A percentile compares a stretch with the other conserved stretches of the same genome.
These are phyloP conservation scores for Saturnia pavonia DNA, from an alignment of 2,888 invertebrate genomes.

Conservation along the genomic window DNA sequence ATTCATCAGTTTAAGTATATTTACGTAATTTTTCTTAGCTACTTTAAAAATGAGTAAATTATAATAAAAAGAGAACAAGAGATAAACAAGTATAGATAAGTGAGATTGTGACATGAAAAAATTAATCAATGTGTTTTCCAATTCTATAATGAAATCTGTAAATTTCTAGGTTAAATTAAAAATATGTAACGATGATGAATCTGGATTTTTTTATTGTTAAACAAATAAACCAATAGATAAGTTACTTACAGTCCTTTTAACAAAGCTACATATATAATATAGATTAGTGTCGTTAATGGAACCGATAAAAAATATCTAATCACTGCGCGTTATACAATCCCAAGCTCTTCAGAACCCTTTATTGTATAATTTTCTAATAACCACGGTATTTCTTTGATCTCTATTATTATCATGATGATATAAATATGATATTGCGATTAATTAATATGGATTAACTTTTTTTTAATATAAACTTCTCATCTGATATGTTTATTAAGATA, in stretches of 20 bases:
- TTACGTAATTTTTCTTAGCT: too few species aligned
- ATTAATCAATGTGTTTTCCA: background rate
- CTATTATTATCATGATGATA: background rate
- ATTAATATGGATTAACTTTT: background rate
- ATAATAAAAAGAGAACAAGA: too few species aligned
- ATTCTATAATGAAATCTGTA: background rate
- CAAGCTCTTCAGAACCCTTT: background rate
- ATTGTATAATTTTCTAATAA: background rate
- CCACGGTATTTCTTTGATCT: conserved; percentile 3
- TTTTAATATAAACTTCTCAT: background rate
- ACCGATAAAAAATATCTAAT: conserved; percentile 5
- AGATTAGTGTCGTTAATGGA: background rate
- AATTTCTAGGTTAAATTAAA: background rate
- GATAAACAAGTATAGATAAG: background rate
- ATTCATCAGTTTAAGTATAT: too few species aligned
- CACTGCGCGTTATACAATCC: background rate
- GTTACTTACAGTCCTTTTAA: background rate
- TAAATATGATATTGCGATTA: background rate
- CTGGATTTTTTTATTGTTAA: background rate
- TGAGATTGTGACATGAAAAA: background rate
- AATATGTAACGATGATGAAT: background rate
- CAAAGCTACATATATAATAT: conserved; percentile 1
- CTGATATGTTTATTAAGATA: background rate
- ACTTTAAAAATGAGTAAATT: too few species aligned
- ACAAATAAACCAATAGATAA: background rate